Percentiles rank a stretch among this genome's conserved stretches.
These are phyloP conservation scores for Caenorhabditis afra DNA, from an alignment of 2,888 invertebrate genomes.

Conservation along the genomic window DNA sequence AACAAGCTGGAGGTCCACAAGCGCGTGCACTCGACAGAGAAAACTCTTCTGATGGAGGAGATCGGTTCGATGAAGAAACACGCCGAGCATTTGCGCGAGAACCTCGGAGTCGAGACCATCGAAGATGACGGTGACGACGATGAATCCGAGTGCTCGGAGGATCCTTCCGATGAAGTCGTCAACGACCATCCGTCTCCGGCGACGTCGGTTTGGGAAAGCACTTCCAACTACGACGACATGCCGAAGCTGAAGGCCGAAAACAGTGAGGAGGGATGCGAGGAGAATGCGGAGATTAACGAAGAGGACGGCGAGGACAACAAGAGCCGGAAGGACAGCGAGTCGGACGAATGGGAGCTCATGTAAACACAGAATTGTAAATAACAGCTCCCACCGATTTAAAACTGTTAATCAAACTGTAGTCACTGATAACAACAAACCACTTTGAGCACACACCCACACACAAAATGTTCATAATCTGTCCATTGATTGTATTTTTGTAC, in stretches of 20 bases:
- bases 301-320: background rate
- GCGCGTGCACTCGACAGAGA: too few species aligned
- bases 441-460: too few species aligned
- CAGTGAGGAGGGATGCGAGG: background rate
- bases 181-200: too few species aligned
- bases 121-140: background rate
- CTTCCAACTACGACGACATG: constrained; percentile 4
- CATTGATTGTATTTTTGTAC: too few species aligned
- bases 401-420: too few species aligned
- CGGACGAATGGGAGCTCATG: background rate
- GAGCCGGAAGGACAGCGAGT: background rate
- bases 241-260: constrained; percentile 3
- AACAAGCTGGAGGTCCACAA: too few species aligned
- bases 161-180: constrained; percentile 11
- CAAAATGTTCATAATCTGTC: too few species aligned
- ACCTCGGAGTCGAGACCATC: background rate
- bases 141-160: constrained; percentile 9
- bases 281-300: background rate
- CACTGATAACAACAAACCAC: constrained; percentile 18
- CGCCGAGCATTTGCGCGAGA: too few species aligned
- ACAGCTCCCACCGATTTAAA: too few species aligned
- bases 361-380: constrained; percentile 6
- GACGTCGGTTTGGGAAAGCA: background rate
- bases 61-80: too few species aligned
- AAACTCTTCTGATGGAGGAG: too few species aligned